phyloP scores from a whole-genome alignment of 92 coral and sea anemone species.

The Diadumene lineata region DNA sequence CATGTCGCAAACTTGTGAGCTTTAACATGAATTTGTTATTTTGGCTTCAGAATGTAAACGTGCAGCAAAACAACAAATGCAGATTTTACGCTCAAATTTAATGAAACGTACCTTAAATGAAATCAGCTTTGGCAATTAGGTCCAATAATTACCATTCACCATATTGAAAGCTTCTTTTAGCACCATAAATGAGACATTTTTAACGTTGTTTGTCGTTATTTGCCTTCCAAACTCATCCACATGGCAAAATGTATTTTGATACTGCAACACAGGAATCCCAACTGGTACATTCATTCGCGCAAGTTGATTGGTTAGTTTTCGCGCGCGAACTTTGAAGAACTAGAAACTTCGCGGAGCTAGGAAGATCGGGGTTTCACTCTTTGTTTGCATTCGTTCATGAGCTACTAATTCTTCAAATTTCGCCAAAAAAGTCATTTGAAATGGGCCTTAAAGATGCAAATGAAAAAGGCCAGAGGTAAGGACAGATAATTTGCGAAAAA shows the following conservation, averaged over 20 bases:
- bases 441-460: too few species aligned
- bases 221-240: conserved; percentile 11
- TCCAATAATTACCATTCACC: background rate
- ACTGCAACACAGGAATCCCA: conserved; percentile 33
- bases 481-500: too few species aligned
- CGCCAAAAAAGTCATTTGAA: too few species aligned
- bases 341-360: too few species aligned
- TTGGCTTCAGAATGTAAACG: too few species aligned
- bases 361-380: too few species aligned
- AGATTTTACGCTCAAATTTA: background rate
- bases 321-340: conserved; percentile 7
- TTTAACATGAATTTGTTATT: background rate
- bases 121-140: background rate
- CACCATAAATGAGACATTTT: background rate
- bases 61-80: background rate
- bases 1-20: too few species aligned
- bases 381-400: too few species aligned
- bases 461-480: too few species aligned
- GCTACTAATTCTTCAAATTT: too few species aligned
- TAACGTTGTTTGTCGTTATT: background rate
- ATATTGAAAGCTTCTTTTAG: too few species aligned
- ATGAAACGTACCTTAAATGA: background rate
- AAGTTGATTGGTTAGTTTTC: background rate
- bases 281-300: background rate
- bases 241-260: conserved; percentile 18